These are phyloP conservation scores for Pectinophora gossypiella DNA, from an alignment of 1,140 invertebrate genomes.

Conservation along the genomic window DNA sequence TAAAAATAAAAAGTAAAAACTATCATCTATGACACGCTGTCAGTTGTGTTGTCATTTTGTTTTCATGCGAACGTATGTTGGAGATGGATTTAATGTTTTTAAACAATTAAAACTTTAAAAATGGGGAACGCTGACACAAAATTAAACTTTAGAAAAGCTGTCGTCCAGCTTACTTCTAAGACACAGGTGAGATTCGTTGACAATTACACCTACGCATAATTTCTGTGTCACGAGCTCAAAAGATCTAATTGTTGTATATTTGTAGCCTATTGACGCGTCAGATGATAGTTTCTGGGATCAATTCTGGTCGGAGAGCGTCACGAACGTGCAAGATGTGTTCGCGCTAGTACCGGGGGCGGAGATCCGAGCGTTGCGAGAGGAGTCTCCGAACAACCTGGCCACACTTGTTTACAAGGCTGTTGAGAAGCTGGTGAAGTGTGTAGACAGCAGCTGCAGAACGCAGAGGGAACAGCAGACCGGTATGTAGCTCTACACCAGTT, in stretches of 20 bases:
- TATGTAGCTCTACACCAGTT: too few species aligned
- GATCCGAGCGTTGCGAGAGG: slow-evolving; percentile 94
- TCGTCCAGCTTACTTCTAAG: slow-evolving; percentile 97
- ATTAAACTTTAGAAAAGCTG: slow-evolving; percentile 97
- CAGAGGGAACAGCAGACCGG: slow-evolving; percentile 96
- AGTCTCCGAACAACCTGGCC: slow-evolving; percentile 98
- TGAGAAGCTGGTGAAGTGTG: slow-evolving; percentile 95
- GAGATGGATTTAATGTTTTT: slow-evolving; percentile 52
- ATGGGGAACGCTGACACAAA: slow-evolving; percentile 99
- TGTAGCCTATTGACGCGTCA: slow-evolving; percentile 90
- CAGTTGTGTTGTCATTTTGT: slow-evolving; percentile 18
- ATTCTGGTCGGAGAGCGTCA: slow-evolving; percentile 97
- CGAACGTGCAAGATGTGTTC: slow-evolving; percentile 97
- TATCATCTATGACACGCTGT: not conserved
- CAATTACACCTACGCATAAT: not conserved
- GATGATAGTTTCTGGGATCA: slow-evolving; percentile 99
- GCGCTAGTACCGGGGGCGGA: slow-evolving; percentile 95
- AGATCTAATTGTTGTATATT: slow-evolving; percentile 24
- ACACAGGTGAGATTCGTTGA: slow-evolving; percentile 81
- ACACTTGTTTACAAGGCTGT: slow-evolving; percentile 99
- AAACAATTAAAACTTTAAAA: slow-evolving; percentile 43
- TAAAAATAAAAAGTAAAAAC: not conserved
- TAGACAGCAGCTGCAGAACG: slow-evolving; percentile 95
- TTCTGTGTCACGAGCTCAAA: not conserved
- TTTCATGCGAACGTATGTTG: slow-evolving; percentile 52